Percentiles rank a stretch among this genome's conserved stretches.
phyloP scores from a whole-genome alignment of 2,888 invertebrate species.

The Pterostichus niger region DNA sequence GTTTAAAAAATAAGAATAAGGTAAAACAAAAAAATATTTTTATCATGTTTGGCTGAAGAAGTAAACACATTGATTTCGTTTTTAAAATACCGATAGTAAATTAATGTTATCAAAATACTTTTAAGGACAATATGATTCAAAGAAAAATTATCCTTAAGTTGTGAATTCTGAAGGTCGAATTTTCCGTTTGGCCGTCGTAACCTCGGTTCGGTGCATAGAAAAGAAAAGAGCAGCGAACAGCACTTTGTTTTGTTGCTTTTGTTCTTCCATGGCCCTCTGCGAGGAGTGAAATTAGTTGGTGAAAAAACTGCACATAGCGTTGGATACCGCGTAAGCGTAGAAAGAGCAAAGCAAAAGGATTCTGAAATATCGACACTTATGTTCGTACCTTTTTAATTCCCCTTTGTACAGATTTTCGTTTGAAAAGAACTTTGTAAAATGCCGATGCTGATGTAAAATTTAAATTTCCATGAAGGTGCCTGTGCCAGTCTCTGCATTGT shows the following conservation, averaged over 20 bases:
- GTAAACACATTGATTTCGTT: no score
- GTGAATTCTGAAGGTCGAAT: not conserved
- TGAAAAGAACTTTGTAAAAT: conserved; percentile 64
- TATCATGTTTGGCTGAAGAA: no score
- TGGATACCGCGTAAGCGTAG: conserved; percentile 40
- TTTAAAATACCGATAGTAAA: conserved; percentile 4
- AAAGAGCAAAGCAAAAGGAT: conserved; percentile 65
- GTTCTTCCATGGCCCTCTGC: conserved; percentile 62
- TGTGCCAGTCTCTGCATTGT: conserved; percentile 14
- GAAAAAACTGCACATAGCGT: conserved; percentile 58
- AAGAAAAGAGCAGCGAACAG: conserved; percentile 67
- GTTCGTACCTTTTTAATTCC: conserved; percentile 66
- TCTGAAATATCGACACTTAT: conserved; percentile 66
- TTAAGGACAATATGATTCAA: not conserved
- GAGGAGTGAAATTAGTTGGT: conserved; percentile 65
- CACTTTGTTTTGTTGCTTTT: conserved; percentile 67
- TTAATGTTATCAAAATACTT: conserved; percentile 24
- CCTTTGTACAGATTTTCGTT: conserved; percentile 64
- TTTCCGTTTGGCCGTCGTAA: not conserved
- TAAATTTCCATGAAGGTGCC: conserved; percentile 56
- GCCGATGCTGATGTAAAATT: conserved; percentile 62
- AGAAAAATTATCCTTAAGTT: conserved; percentile 10
- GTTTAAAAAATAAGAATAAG: no score
- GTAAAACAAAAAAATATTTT: no score
- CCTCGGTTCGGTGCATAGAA: conserved; percentile 31